These are phyloP conservation scores for Xyrauchen texanus DNA, from an alignment of 2,113 vertebrate species.

Conservation along the genomic window DNA sequence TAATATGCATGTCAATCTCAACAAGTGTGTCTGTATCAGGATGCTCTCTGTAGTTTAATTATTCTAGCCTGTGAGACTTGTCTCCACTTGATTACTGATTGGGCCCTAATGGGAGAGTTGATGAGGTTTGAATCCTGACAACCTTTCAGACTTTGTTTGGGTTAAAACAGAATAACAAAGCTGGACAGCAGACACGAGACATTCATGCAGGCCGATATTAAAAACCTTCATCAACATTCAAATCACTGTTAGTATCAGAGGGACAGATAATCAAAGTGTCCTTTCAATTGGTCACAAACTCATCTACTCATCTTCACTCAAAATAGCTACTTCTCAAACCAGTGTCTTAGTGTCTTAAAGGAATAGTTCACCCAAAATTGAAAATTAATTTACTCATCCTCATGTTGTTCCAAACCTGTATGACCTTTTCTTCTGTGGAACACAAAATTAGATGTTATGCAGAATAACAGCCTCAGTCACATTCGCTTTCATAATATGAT, in stretches of 20 bases:
- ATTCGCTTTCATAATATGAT: too few species aligned
- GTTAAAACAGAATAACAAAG: neutral
- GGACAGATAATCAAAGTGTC: neutral
- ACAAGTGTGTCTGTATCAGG: neutral
- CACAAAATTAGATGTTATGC: too few species aligned
- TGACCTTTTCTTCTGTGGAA: too few species aligned
- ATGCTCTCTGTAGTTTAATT: neutral
- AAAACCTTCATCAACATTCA: constrained; percentile 5
- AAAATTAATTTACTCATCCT: too few species aligned
- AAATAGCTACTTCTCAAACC: too few species aligned
- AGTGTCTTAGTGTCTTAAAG: too few species aligned
- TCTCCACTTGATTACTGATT: neutral
- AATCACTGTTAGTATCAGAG: neutral
- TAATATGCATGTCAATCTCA: neutral
- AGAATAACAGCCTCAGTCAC: too few species aligned
- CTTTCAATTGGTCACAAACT: neutral
- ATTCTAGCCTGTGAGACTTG: too few species aligned
- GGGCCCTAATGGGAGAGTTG: neutral
- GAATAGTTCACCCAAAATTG: too few species aligned
- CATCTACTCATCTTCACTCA: too few species aligned
- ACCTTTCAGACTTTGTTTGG: neutral
- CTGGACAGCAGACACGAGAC: neutral
- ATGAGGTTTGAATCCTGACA: constrained; percentile 12
- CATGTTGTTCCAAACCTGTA: too few species aligned
- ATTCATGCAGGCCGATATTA: constrained; percentile 1